Base-by-base conservation (phyloP, 2,113 vertebrate genomes). In the Nibea albiflora region DNA sequence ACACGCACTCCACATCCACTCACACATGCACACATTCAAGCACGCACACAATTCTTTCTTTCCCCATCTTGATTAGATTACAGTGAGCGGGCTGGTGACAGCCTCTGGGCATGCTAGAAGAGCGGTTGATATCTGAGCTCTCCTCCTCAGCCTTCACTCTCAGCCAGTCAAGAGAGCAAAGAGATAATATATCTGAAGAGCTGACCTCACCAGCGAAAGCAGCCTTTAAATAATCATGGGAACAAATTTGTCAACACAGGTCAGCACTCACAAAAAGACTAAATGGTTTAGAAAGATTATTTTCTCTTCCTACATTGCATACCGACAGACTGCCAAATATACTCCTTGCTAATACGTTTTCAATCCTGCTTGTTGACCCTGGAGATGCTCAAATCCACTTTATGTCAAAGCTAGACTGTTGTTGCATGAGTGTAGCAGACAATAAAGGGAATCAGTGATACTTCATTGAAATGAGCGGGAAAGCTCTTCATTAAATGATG, bases 11-110 rank as follows among this genome's bases (percentile, higher is more conserved):
- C 46, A 78, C 53, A 82, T 52, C 28, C 73, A 79, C 65, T 67
- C 74, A 8, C 58, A 74, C 61, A 67, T 10, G 2, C 3, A 68
- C 60, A 54, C 58, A 62, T 81, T 68, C 71, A 60, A 75, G 69
- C 76, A 79, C 62, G 83, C 84, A 68, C 62, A 85, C 57, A 72
- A 53, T 68, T 84, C 73, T 87, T 81, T 90, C 84, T 80, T 75
- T 69, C 91, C 78, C 76, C 89, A 85, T 92, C 93, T 94, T 92
- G 90, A 95, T 94, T 92, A 94, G 94, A 94, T 96, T 94, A 95
- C 93, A 94, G 87, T 89, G 89, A 93, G 89, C 88, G 82, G 79
- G 74, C 88, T 92, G 94, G 91, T 93, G 94, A 94, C 94, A 94
- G 94, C 93, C 92, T 90, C 86, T 87, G 90, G 92, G 87, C 93